Evolutionary conservation across 1,140 invertebrate species (phyloP).

Genomic region (Micrasema longulum): DNA sequence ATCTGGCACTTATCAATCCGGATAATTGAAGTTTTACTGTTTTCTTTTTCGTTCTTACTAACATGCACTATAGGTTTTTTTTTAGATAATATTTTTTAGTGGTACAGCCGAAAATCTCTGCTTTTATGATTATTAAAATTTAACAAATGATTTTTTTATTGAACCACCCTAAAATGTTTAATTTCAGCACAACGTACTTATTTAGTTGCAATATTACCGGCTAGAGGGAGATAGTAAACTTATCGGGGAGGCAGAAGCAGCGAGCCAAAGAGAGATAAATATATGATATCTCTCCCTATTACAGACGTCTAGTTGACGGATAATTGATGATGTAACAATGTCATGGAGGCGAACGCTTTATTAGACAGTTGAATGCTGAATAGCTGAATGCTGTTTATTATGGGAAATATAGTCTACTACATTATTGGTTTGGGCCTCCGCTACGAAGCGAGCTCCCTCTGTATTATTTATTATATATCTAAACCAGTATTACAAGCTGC

Average conservation of each 20-base stretch:
- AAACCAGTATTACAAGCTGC: conserved; percentile 47
- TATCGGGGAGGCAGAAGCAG: neutral
- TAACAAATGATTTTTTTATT: conserved; percentile 6
- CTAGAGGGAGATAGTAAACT: conserved; percentile 27
- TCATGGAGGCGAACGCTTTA: conserved; percentile 43
- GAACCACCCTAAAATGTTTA: conserved; percentile 20
- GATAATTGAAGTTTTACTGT: no score
- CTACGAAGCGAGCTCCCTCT: conserved; percentile 34
- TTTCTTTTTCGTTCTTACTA: no score
- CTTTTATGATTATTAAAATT: no score
- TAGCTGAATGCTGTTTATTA: conserved; percentile 53
- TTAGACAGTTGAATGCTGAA: conserved; percentile 51
- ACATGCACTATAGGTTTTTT: no score
- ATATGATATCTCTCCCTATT: conserved; percentile 4
- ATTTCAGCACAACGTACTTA: conserved; percentile 10
- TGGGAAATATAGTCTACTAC: conserved; percentile 31
- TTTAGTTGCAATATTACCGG: conserved; percentile 44
- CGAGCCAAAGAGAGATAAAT: conserved; percentile 15
- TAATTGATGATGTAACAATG: conserved; percentile 53
- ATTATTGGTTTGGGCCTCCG: conserved; percentile 50
- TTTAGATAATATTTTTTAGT: no score
- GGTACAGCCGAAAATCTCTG: no score
- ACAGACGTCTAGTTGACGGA: conserved; percentile 39
- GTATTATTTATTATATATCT: conserved; percentile 45
- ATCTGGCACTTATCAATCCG: no score